Evolutionary conservation across 2,888 invertebrate genomes (phyloP), one percentile per base, ranked within the genome.

Genomic region (Listrodromus nycthemerus): DNA sequence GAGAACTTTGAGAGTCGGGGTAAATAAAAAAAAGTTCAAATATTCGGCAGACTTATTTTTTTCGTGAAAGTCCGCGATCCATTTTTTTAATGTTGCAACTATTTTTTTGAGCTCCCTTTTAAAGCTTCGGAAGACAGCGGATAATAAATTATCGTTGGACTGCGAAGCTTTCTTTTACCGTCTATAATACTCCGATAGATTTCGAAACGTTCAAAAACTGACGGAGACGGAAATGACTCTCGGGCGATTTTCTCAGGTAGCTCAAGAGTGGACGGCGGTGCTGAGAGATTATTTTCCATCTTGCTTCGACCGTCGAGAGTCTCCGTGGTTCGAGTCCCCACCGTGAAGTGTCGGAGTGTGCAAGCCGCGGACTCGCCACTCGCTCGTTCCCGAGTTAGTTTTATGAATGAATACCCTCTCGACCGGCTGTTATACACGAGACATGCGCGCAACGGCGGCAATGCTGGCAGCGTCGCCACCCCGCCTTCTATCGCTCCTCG

Each of bases 331-430:
- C 78, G 82, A 78, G 83, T 82, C 75, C 82, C 76, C 81, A 81
- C 83, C 80, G 86, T 84, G 71, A 83, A 69, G 50, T 33, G 21
- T 82, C 82, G 79, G 79, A 82, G 74, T 45, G 83, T 82, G 55
- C 66, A 63, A 81, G 85, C 83, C 77, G 87, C 80, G 65, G 80
- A 76, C 66, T 41, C 63, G 74, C 69, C 87, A 87, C 87, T 87
- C 77, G 76, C 88, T 89, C 90, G 81, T 89, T 89, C 86, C 87
- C 77, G 87, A 88, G 84, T 89, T 88, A 87, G 89, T 91, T 91
- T 94, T 94, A 94, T 94, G 94, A 94, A 94, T 94, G 94, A 94
- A 94, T 94, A 94, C 92, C 90, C 93, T 94, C 93, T 86, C 85
- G 86, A 52, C 87, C 92, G 88, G 76, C 80, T 75, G 80, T 80